Conservation (phyloP, 2,113 vertebrate genomes). For the Gallinago paraguaiae region DNA sequence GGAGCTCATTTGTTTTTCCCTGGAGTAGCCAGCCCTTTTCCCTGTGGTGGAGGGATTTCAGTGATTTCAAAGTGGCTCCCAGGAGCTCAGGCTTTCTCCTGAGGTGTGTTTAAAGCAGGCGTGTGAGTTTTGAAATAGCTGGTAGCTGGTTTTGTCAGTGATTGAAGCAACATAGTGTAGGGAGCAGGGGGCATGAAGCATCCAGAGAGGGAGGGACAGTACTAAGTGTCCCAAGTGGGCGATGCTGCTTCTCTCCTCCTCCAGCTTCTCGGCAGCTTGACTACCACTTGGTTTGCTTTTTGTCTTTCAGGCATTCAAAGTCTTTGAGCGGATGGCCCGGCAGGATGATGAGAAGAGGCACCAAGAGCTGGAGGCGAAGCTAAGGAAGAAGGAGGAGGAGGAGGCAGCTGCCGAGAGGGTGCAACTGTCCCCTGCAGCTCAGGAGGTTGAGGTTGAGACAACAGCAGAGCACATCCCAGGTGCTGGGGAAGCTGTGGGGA, state of each 20-base stretch:
- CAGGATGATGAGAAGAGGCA: slow-evolving; percentile 81
- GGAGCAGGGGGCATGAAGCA: fast-evolving
- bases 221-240: fast-evolving
- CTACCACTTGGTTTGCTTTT: not conserved
- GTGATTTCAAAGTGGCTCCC: not conserved
- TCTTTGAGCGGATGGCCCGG: slow-evolving; percentile 81
- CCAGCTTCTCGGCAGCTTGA: not conserved
- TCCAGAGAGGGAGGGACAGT: not conserved
- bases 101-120: fast-evolving
- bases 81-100: not conserved
- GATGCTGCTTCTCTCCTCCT: not conserved
- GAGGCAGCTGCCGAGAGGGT: slow-evolving; percentile 43
- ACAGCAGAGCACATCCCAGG: not conserved
- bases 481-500: not conserved
- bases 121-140: fast-evolving
- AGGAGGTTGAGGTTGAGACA: slow-evolving; percentile 76
- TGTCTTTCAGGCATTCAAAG: slow-evolving; percentile 78
- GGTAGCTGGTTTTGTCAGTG: fast-evolving
- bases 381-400: slow-evolving; percentile 69
- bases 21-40: not conserved
- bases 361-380: slow-evolving; percentile 72
- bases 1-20: not conserved
- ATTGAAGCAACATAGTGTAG: fast-evolving
- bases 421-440: slow-evolving; percentile 52
- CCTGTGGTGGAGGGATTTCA: not conserved